Evolutionary conservation across 2,888 invertebrate genomes (phyloP), one percentile per base, ranked within the genome.

Genomic region (Ochropleura plecta): DNA sequence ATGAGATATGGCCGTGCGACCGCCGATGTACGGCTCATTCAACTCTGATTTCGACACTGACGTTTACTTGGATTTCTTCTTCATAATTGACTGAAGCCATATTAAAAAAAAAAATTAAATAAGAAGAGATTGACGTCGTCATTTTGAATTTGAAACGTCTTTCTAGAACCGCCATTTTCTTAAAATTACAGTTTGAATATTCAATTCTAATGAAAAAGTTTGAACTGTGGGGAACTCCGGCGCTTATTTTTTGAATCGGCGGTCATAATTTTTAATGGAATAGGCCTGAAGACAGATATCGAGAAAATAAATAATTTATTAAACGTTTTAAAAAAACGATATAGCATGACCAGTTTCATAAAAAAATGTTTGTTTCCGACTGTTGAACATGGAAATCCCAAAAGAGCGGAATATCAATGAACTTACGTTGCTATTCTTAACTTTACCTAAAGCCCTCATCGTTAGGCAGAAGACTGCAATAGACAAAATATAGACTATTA

Each of bases 1-100:
- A 92, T 95, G 95, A 96, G 93, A 95, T 94, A 96, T 90, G 92
- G 91, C 88, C 93, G 92, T 92, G 92, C 91, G 93, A 92, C 93
- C 92, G 92, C 89, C 91, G 90, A 91, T 89, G 90, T 90, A 93
- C 91, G 91, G 92, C 94, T 93, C 94, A 93, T 94, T 94, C 94
- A 92, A 91, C 92, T 92, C 86, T 82, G 89, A 91, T 92, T 91
- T 90, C 89, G 82, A 88, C 89, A 89, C 79, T 89, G 89, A 88
- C 89, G 88, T 89, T 90, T 89, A 87, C 90, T 87, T 86, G 88
- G 86, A 88, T 90, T 88, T 88, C 86, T 83, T 88, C 86, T 81
- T 84, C 83, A 79, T 90, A 91, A 90, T 90, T 91, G 90, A 90
- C 90, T 85, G 79, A 82, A 86, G 86, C 83, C 76, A 83, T 83